Conservation (phyloP, 2,888 invertebrate genomes). For the Drosophila sordidapex region DNA sequence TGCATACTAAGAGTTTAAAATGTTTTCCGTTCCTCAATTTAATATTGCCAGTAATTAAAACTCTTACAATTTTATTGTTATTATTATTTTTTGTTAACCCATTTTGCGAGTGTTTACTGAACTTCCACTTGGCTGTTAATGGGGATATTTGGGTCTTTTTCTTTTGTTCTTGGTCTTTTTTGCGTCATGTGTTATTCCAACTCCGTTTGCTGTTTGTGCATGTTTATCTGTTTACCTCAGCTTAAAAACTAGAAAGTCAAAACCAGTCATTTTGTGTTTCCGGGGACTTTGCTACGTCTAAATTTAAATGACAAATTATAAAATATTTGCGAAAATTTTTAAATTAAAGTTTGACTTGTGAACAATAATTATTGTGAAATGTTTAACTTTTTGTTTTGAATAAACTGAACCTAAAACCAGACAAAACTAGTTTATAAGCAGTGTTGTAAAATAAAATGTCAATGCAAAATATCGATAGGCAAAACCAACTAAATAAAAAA, state of each 20-base stretch:
- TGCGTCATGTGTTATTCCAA: constrained; percentile 11
- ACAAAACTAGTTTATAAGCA: not conserved
- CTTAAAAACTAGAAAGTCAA: constrained; percentile 45
- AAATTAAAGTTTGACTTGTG: not conserved
- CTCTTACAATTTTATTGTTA: not conserved
- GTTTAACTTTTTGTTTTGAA: not conserved
- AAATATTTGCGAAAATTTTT: constrained; percentile 8
- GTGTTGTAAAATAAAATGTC: not conserved
- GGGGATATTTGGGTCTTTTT: constrained; percentile 12
- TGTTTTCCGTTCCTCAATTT: constrained; percentile 6
- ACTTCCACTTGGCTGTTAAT: constrained; percentile 47
- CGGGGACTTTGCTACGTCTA: constrained; percentile 31
- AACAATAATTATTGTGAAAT: not conserved
- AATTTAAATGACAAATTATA: constrained; percentile 16
- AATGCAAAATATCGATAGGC: not conserved
- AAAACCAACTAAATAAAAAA: not conserved
- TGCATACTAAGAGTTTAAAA: constrained; percentile 4
- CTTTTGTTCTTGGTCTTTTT: constrained; percentile 6
- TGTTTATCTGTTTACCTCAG: constrained; percentile 28
- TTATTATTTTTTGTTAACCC: constrained; percentile 6
- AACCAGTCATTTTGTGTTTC: constrained; percentile 38
- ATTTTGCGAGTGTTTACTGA: constrained; percentile 47
- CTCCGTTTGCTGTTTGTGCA: not conserved
- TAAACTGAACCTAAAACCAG: not conserved
- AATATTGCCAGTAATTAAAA: constrained; percentile 3